Evolutionary conservation across 2,113 vertebrate species (phyloP), one percentile per base, ranked within the genome.

Genomic region (Mormoops blainvillei): DNA sequence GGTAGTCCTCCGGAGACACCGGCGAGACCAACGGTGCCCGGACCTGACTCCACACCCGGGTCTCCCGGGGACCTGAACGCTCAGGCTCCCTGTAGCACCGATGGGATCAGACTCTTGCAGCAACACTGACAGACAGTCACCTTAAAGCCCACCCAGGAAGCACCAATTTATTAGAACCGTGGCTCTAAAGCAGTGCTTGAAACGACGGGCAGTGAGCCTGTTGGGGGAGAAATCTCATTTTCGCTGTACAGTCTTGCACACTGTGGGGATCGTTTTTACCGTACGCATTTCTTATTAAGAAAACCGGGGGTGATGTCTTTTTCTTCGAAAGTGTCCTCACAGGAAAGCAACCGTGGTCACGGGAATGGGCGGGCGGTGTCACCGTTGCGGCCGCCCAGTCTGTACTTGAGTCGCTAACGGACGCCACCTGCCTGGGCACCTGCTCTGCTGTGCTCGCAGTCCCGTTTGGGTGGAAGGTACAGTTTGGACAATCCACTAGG

Each of bases 31-130:
- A 5, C 16, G 28, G 10, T 26, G 19, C 41, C 56, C 15, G 54
- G 20, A 22, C 36, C 76, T 18, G 33, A 54, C 13, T 31, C 1
- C 1, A 31, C 3, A n/a, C 4, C 14, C 1, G 7, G 33, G 19
- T 12, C 54, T 67, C 54, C 31, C 10, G 7, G 48, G 52, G 1
- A 26, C 4, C 7, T 4, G 5, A 67, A 41, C 5, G 14, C 18
- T 54, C 11, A 1, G 52, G 13, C 54, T 76, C 78, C 38, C 22
- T 33, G 41, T 63, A 38, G 4, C 14, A 78, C 56, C 4, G 36
- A 50, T 31, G 14, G 31, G 63, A 48, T 16, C 31, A 41, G 36
- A 38, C 61, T 80, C 67, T 33, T 43, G 20, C 31, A 82, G 38
- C 41, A 33, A 77, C 94, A 54, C 43, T 20, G 77, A 28, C 54